Evolutionary conservation across 1,140 invertebrate genomes (phyloP), one percentile per base, ranked within the genome.

Genomic region (Caenorhabditis latens): DNA sequence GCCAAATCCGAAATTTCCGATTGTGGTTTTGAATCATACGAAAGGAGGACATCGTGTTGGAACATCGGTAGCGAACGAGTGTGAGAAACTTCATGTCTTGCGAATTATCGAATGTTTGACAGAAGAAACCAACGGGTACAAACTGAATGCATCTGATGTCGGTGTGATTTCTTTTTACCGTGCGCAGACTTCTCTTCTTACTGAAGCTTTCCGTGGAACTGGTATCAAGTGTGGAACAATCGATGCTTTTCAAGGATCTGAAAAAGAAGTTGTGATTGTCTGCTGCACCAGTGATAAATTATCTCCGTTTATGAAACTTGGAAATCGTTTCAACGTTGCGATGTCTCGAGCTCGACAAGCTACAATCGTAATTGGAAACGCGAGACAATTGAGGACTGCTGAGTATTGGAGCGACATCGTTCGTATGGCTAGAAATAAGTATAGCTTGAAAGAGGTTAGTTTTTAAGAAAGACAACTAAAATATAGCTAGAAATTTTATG

Each of bases 141-240:
- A 8, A 13, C 42, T 71, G 19, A 16, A 16, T n/a, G 40, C 13
- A 19, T 43, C 40, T 16, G 65, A 71, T n/a, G 46, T 71, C 24
- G 65, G 65, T 43, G 42, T 71, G 2, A 71, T 71, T 19, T 71
- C 65, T 7, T 71, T 71, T 4, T 71, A 71, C 16, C 11, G 42
- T n/a, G 65, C 65, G 0, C 65, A 71, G 46, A 46, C 65, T 8
- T 71, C 65, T 19, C 16, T 71, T 43, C 40, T 71, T 4, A 71
- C 65, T 71, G 65, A 71, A 71, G 65, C 65, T 13, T 71, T 71
- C 4, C 40, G 65, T 16, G 42, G 42, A n/a, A 43, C 40, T 11
- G 19, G 19, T 46, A 42, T 71, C 5, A 71, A 71, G 46, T 71
- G 65, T 71, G 65, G 65, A 71, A 71, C 65, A 5, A n/a, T 71